A percentile compares a stretch with the other conserved stretches of the same genome.
Evolutionary conservation across 2,113 vertebrate species (phyloP).

Genomic region (Syrrhaptes paradoxus): DNA sequence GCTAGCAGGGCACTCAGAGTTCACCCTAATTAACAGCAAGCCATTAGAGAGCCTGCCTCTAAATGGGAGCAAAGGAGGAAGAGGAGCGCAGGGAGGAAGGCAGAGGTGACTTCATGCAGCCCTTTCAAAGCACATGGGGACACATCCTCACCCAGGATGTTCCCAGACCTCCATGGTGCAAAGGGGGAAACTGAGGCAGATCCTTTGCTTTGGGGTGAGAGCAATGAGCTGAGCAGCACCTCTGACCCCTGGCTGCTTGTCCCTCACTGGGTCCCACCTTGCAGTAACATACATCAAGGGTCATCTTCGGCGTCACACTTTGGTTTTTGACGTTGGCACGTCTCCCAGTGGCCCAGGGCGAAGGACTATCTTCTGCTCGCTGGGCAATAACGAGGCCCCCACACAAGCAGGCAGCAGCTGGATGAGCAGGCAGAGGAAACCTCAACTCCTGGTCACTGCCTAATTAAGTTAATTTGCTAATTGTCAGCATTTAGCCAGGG

Average conservation of each 20-base stretch:
- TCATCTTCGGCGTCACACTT: background rate
- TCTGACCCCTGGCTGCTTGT: background rate
- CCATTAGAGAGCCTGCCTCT: background rate
- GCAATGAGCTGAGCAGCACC: background rate
- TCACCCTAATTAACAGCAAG: slow-evolving; percentile 44
- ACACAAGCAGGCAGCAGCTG: background rate
- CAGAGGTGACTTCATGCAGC: background rate
- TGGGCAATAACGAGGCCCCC: background rate
- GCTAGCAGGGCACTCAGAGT: slow-evolving; percentile 46
- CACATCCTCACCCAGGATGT: too few species aligned
- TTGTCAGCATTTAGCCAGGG: background rate
- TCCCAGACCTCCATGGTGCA: background rate
- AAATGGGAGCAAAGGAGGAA: background rate
- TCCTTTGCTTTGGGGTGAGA: background rate
- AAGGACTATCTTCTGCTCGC: background rate
- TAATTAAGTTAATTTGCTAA: slow-evolving; percentile 58
- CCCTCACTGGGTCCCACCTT: rapidly evolving
- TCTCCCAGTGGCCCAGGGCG: background rate
- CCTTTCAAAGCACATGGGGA: background rate
- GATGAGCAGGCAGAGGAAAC: background rate
- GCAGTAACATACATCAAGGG: rapidly evolving
- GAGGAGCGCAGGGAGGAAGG: background rate
- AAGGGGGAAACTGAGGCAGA: background rate
- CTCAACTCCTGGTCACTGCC: background rate
- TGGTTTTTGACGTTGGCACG: background rate